phyloP scores from a whole-genome alignment of 2,113 vertebrate species.

The Platichthys stellatus region DNA sequence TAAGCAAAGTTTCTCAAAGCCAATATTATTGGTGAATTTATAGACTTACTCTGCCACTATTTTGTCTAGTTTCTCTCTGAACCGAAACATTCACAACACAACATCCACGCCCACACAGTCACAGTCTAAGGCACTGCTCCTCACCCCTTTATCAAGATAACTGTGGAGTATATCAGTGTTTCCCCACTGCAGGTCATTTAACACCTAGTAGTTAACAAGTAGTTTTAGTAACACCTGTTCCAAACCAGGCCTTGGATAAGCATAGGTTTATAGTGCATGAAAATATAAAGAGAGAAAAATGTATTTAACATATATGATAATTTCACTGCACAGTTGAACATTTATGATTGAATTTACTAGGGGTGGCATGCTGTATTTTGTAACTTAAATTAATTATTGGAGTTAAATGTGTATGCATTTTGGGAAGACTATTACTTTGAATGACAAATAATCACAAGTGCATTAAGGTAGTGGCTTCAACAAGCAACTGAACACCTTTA shows the following conservation, averaged over 20 bases:
- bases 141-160: conserved; percentile 36
- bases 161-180: conserved; percentile 37
- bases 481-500: conserved; percentile 31
- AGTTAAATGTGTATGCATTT: background rate
- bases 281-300: background rate
- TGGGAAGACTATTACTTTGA: conserved; percentile 15
- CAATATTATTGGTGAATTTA: background rate
- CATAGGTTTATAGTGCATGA: background rate
- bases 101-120: conserved; percentile 55
- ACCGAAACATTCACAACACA: conserved; percentile 44
- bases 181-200: conserved; percentile 1
- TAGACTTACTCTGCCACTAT: background rate
- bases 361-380: background rate
- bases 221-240: background rate
- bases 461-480: conserved; percentile 22
- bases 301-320: background rate
- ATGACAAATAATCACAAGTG: conserved; percentile 17
- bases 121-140: conserved; percentile 79
- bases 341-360: background rate
- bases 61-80: conserved; percentile 33
- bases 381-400: background rate
- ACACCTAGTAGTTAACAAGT: no score
- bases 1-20: background rate
- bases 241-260: background rate
- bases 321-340: conserved; percentile 1